Percentiles rank a stretch among this genome's conserved stretches.
Evolutionary conservation across 2,888 invertebrate genomes (phyloP).

Genomic region (Lepeophtheirus nordmannii): DNA sequence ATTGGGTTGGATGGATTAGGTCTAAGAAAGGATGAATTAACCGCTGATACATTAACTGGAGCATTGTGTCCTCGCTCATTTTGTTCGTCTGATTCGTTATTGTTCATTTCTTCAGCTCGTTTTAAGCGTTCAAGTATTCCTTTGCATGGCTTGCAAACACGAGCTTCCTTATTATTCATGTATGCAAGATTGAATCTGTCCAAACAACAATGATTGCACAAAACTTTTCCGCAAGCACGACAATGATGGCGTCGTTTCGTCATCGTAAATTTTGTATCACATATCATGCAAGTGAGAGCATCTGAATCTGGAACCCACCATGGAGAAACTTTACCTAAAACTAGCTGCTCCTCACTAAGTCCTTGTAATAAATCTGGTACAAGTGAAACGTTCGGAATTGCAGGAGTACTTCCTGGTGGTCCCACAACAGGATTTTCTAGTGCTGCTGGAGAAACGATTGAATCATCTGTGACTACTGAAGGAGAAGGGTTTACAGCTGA

Average conservation of each 20-base stretch:
- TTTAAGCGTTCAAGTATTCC: constrained; percentile 28
- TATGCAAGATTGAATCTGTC: constrained; percentile 54
- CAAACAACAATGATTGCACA: constrained; percentile 61
- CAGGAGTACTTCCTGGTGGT: constrained; percentile 3
- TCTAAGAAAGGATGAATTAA: constrained; percentile 28
- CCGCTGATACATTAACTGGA: neutral
- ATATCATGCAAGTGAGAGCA: constrained; percentile 62
- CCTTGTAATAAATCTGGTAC: constrained; percentile 9
- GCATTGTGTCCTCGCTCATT: neutral
- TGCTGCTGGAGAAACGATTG: neutral
- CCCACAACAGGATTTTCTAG: constrained; percentile 2
- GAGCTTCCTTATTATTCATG: constrained; percentile 53
- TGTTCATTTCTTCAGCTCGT: neutral
- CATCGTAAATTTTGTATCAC: constrained; percentile 60
- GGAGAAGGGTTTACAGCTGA: too few relatives aligned
- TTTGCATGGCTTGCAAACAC: constrained; percentile 56
- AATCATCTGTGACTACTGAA: neutral
- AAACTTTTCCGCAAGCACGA: constrained; percentile 40
- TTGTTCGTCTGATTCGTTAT: neutral
- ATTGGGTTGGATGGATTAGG: constrained; percentile 72
- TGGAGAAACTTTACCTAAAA: constrained; percentile 57
- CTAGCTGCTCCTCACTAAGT: constrained; percentile 30
- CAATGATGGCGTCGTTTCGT: constrained; percentile 65
- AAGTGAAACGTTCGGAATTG: neutral
- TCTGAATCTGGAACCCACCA: constrained; percentile 74